Conservation (phyloP, 2,797 vertebrate genomes). For the Geotrypetes seraphini region DNA sequence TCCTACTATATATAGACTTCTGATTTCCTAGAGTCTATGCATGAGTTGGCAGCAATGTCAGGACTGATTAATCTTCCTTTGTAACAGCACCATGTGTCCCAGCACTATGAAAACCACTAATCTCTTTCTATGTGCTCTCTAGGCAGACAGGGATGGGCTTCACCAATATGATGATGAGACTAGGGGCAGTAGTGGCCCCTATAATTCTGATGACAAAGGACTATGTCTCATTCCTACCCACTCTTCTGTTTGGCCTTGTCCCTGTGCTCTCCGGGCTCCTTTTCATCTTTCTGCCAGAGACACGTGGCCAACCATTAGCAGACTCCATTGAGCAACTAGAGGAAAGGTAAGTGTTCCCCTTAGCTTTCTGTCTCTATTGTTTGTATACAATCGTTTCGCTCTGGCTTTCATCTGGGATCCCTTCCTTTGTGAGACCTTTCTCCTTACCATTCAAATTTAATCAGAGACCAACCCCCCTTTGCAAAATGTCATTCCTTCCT, state of each 20-base stretch:
- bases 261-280: background rate
- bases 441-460: no score
- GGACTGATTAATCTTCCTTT: no score
- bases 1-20: no score
- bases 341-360: background rate
- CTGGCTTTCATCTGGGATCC: background rate
- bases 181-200: slow-evolving; percentile 4
- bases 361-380: background rate
- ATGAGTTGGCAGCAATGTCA: no score
- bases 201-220: slow-evolving; percentile 5
- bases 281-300: slow-evolving; percentile 6
- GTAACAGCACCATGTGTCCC: no score
- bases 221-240: background rate
- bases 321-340: slow-evolving; percentile 12
- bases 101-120: no score
- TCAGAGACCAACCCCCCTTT: no score
- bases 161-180: slow-evolving; percentile 12
- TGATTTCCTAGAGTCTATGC: no score
- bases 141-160: slow-evolving; percentile 16
- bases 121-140: background rate
- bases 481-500: no score
- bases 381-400: background rate
- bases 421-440: no score
- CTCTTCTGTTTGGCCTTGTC: background rate
- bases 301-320: background rate